phyloP scores from a whole-genome alignment of 1,140 invertebrate genomes.

The Macrotrachela quadricornifera region DNA sequence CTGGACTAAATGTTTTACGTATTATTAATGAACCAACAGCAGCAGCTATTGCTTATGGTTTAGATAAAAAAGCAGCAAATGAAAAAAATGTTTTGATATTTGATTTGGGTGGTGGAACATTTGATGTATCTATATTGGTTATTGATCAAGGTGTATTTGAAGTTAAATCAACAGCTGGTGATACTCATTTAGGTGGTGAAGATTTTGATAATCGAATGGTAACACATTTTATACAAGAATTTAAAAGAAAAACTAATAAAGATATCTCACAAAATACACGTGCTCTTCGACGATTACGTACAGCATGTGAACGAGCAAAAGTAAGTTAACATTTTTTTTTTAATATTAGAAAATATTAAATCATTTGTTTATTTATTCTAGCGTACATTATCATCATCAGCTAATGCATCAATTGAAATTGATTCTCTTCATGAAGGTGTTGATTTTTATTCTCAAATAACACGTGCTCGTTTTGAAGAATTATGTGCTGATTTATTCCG shows the following conservation, averaged over 20 bases:
- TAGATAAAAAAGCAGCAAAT: conserved; percentile 28
- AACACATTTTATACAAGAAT: conserved; percentile 16
- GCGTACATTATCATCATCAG: conserved; percentile 18
- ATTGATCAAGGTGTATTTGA: conserved; percentile 10
- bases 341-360: too few relatives aligned
- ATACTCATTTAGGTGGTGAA: conserved; percentile 13
- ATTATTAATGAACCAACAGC: conserved; percentile 33
- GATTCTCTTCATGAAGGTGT: conserved; percentile 11
- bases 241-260: conserved; percentile 16
- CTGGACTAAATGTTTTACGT: conserved; percentile 35
- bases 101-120: conserved; percentile 62
- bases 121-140: conserved; percentile 10
- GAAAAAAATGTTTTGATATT: conserved; percentile 44
- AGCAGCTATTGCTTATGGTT: conserved; percentile 33
- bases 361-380: too few relatives aligned
- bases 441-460: conserved; percentile 10
- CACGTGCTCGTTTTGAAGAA: conserved; percentile 16
- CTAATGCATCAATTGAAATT: conserved; percentile 19
- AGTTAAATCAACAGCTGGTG: conserved; percentile 9
- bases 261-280: conserved; percentile 11
- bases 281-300: conserved; percentile 26
- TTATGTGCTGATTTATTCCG: conserved; percentile 18
- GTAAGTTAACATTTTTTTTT: too few relatives aligned
- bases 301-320: conserved; percentile 19
- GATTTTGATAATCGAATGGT: conserved; percentile 22